Base-by-base conservation (phyloP, 2,888 invertebrate species). In the Anthophora plumipes region DNA sequence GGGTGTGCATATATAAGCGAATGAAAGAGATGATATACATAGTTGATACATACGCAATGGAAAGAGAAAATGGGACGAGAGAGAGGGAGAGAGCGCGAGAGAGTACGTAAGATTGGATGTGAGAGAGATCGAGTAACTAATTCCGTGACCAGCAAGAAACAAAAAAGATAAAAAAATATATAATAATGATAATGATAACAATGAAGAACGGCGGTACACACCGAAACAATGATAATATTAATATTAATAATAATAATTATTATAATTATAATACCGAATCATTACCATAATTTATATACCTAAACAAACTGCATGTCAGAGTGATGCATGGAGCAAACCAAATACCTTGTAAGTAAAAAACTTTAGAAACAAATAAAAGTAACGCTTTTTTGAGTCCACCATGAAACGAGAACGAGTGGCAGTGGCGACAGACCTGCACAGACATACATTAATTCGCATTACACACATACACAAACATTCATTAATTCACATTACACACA, bases 251-350 rank as follows among this genome's bases (percentile, higher is more conserved):
- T 85, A 88, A 90, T 87, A 54, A 89, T 89, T 88, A 90, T 90
- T 88, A 89, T 92, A 90, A 90, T 91, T 90, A 90, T 92, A 91
- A 90, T 93, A 93, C 91, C 90, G 92, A 92, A 93, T 92, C 92
- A 93, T 93, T 92, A 93, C 92, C 92, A 92, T 93, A 93, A 93
- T 93, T 93, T 93, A 93, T 93, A 93, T 92, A 92, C 91, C 90
- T 91, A 91, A 89, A 64, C 43, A 57, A 88, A 89, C 86, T 89
- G 88, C 88, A 87, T 85, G 90, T 86, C 86, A 83, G 87, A 88
- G 86, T 86, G 88, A 90, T 86, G 86, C 89, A 89, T 88, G 85
- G 85, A 88, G 87, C 73, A 91, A 92, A 92, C 92, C 92, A 92
- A 93, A 92, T 92, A 92, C 90, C 87, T 92, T 93, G 91, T 92